Evolutionary conservation across 2,888 invertebrate genomes (phyloP), one percentile per base, ranked within the genome.

Genomic region (Dicycla oo): DNA sequence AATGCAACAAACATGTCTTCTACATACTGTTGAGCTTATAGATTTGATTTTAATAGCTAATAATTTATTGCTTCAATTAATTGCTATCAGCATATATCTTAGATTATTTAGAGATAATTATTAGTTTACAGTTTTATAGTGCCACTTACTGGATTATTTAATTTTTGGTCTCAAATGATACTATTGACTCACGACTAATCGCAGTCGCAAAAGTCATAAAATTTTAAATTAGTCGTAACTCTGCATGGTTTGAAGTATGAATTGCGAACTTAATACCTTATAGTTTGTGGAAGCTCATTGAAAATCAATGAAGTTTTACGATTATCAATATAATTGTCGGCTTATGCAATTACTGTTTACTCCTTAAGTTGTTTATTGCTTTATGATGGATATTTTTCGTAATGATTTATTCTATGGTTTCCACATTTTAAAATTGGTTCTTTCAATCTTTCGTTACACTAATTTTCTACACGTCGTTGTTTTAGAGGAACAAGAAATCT

Each of bases 291-390:
- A 73, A 86, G 85, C 88, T 90, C 88, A 90, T 90, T 91, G 89
- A 89, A 90, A 89, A 88, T 89, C 90, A 90, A 91, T 89, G 84
- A 75, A 81, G 82, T 84, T 79, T 84, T 80, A 84, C 81, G 78
- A 86, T 79, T 83, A 83, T 78, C 76, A 74, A 79, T 79, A 80
- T 83, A 75, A 73, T 66, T 78, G 72, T 73, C 47, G 30, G 75
- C 63, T 75, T 73, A 65, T 76, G n/a, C 60, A 83, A 76, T 80
- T 80, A 78, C 77, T 83, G 78, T 78, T 71, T 60, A 63, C 61
- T 78, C 49, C 49, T 54, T 54, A 30, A 43, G 40, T 65, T 62
- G 69, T 78, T 78, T 83, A 83, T 85, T 63, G 70, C 38, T 62
- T 49, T 71, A 67, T 40, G 26, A 20, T 64, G 6, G 0, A 30